These are phyloP conservation scores for Labia minor DNA, from an alignment of 2,888 invertebrate species.

Conservation along the genomic window DNA sequence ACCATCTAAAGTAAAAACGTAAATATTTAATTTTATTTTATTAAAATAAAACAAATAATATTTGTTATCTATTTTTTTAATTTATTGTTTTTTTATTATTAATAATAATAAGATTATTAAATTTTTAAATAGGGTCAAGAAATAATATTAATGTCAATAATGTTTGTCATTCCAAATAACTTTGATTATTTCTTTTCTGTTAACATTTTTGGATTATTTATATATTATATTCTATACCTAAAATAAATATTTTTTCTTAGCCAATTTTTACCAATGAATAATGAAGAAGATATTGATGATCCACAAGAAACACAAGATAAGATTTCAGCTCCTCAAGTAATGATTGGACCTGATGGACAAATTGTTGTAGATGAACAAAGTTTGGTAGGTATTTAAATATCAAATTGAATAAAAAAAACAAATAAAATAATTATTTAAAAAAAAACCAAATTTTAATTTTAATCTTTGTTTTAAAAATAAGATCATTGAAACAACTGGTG, in stretches of 20 bases:
- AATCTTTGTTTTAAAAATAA: no score
- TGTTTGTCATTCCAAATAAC: no score
- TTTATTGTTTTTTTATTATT: no score
- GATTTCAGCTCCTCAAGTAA: constrained; percentile 70
- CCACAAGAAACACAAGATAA: constrained; percentile 35
- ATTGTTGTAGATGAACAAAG: constrained; percentile 77
- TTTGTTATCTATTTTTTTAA: neutral
- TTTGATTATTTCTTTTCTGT: no score
- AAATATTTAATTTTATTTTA: neutral
- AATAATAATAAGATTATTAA: no score
- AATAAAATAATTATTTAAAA: constrained; percentile 17
- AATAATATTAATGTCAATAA: no score
- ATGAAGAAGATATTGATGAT: constrained; percentile 27
- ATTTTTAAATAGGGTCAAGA: no score
- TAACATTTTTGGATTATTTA: neutral
- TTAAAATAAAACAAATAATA: neutral
- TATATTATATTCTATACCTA: neutral
- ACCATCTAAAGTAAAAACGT: constrained; percentile 25
- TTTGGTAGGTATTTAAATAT: constrained; percentile 41
- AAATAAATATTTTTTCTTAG: neutral
- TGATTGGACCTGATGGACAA: constrained; percentile 74
- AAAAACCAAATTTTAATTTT: no score
- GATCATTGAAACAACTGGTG: constrained; percentile 60
- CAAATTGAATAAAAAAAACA: no score
- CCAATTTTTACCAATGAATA: neutral